Conservation (phyloP, 2,888 invertebrate species). For the Trissolcus japonicus region DNA sequence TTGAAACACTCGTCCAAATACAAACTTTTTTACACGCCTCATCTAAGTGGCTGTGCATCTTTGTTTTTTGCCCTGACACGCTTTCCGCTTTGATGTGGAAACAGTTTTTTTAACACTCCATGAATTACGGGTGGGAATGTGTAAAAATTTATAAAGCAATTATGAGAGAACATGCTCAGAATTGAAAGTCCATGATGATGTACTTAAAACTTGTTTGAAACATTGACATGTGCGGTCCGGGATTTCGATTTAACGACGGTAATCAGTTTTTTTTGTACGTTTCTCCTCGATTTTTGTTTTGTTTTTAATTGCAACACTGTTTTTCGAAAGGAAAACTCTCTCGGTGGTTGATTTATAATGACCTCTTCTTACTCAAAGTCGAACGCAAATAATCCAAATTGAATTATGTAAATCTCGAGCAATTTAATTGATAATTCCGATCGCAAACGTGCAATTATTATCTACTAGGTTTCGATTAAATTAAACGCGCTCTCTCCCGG, state of each 20-base stretch:
- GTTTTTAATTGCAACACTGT: background rate
- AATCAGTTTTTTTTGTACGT: conserved; percentile 4
- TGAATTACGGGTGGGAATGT: conserved; percentile 33
- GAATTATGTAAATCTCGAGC: conserved; percentile 20
- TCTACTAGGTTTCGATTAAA: conserved; percentile 10
- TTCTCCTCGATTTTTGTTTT: background rate
- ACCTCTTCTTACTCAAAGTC: background rate
- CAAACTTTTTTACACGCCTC: conserved; percentile 48
- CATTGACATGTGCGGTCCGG: conserved; percentile 29
- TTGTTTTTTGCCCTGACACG: conserved; percentile 33
- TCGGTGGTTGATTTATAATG: background rate
- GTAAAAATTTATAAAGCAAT: conserved; percentile 23
- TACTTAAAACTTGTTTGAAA: conserved; percentile 15
- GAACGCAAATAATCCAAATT: conserved; percentile 11
- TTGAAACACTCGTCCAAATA: conserved; percentile 37
- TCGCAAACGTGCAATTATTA: conserved; percentile 23
- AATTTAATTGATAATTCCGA: conserved; percentile 18
- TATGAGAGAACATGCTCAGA: conserved; percentile 16
- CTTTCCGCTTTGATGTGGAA: conserved; percentile 26
- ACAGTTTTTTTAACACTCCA: conserved; percentile 10
- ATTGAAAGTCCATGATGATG: conserved; percentile 13
- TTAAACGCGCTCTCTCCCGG: conserved; percentile 1
- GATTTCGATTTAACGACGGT: conserved; percentile 5
- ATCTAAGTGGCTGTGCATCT: conserved; percentile 39
- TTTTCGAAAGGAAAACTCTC: conserved; percentile 4